Evolutionary conservation across 1,140 invertebrate species (phyloP).

Genomic region (Galleria mellonella): DNA sequence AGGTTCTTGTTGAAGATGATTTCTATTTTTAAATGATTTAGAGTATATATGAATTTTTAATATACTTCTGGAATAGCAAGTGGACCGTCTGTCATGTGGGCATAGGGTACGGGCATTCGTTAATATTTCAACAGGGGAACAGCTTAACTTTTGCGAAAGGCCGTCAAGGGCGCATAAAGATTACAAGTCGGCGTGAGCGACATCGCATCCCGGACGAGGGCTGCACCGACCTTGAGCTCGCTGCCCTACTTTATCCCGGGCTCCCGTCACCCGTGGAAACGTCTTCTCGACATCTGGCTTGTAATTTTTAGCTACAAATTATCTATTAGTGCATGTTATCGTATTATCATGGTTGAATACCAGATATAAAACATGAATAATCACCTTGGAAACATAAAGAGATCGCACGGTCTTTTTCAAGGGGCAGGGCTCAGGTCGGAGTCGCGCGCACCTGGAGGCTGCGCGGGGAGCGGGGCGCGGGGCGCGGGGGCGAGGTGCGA

Average conservation of each 20-base stretch:
- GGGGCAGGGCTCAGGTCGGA: constrained; percentile 52
- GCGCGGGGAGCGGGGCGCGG: constrained; percentile 33
- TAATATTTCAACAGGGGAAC: constrained; percentile 8
- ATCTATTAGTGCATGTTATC: background rate
- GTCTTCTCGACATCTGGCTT: background rate
- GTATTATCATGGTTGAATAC: background rate
- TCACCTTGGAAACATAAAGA: constrained; percentile 5
- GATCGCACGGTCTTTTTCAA: constrained; percentile 35
- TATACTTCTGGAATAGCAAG: constrained; percentile 3
- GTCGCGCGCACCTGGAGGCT: constrained; percentile 52
- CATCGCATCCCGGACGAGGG: constrained; percentile 25
- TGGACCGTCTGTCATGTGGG: constrained; percentile 3
- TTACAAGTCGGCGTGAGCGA: constrained; percentile 17
- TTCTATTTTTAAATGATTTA: background rate
- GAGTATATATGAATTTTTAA: constrained; percentile 2
- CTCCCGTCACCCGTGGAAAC: background rate
- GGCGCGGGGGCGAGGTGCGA: too few relatives aligned
- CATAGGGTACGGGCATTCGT: background rate
- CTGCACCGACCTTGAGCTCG: constrained; percentile 54
- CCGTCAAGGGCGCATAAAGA: constrained; percentile 34
- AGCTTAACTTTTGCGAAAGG: constrained; percentile 8
- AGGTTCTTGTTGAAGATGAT: background rate
- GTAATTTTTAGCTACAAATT: background rate
- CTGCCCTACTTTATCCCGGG: constrained; percentile 32
- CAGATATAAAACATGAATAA: constrained; percentile 1